These are phyloP conservation scores for Notodonta dromedarius DNA, from an alignment of 2,888 invertebrate genomes.

Conservation along the genomic window DNA sequence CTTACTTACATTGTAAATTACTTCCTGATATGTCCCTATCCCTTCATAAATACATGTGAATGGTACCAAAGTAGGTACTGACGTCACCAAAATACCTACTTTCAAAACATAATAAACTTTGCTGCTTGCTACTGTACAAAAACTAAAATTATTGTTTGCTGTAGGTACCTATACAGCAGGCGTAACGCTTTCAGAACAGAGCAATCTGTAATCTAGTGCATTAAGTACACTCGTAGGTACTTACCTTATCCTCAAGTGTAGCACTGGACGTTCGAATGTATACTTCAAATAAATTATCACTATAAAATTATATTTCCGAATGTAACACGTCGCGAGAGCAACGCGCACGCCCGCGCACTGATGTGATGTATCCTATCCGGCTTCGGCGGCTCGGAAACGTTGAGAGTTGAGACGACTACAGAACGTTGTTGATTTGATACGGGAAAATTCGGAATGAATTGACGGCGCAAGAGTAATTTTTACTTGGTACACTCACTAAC, in stretches of 20 bases:
- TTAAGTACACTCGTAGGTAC: not conserved
- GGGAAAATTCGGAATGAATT: slow-evolving; percentile 15
- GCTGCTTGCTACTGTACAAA: not conserved
- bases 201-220: not conserved
- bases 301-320: not conserved
- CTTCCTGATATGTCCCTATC: no score
- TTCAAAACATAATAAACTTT: slow-evolving; percentile 1
- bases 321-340: slow-evolving; percentile 33
- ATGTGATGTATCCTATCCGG: slow-evolving; percentile 9
- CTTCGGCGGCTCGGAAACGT: slow-evolving; percentile 18
- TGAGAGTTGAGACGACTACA: slow-evolving; percentile 21
- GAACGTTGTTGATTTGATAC: slow-evolving; percentile 19
- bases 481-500: slow-evolving; percentile 4
- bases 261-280: not conserved
- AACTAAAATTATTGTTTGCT: not conserved
- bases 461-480: slow-evolving; percentile 29
- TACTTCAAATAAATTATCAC: not conserved
- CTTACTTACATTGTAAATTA: no score
- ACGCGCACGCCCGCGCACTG: slow-evolving; percentile 36
- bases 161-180: no score
- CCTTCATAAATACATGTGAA: no score
- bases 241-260: not conserved
- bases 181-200: no score
- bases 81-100: not conserved
- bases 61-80: not conserved